Percentiles rank a stretch among this genome's conserved stretches.
Evolutionary conservation across 2,888 invertebrate genomes (phyloP).

Genomic region (Scaptodrosophila latifasciaeformis): DNA sequence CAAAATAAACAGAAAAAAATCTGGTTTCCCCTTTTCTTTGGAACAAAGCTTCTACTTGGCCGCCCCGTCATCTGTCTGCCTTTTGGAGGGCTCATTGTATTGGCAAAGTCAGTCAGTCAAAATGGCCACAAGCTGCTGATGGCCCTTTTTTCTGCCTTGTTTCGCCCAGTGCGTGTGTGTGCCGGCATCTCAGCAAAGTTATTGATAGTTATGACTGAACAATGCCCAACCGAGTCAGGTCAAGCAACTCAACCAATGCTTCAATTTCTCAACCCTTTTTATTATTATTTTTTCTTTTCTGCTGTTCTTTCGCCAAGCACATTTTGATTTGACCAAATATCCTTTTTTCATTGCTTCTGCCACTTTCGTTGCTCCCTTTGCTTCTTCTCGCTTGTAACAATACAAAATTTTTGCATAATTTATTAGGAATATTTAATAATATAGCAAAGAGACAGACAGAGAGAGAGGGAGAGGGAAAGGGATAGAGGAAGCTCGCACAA

Average conservation of each 20-base stretch:
- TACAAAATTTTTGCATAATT: constrained; percentile 65
- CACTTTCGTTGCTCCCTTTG: constrained; percentile 3
- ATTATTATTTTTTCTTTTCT: too few species aligned
- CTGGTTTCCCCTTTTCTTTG: background rate
- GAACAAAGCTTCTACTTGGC: too few species aligned
- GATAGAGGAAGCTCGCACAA: too few species aligned
- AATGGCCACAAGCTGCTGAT: constrained; percentile 6
- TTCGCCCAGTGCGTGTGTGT: background rate
- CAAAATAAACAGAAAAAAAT: too few species aligned
- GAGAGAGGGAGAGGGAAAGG: too few species aligned
- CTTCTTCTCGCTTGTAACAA: constrained; percentile 36
- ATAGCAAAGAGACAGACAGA: background rate
- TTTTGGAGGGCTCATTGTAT: constrained; percentile 28
- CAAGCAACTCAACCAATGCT: too few species aligned
- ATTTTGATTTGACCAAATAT: constrained; percentile 53
- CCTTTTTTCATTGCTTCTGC: constrained; percentile 8
- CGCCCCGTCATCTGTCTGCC: too few species aligned
- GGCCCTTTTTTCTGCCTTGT: constrained; percentile 12
- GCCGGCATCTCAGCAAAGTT: constrained; percentile 41
- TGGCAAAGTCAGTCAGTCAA: constrained; percentile 10
- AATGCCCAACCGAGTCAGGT: background rate
- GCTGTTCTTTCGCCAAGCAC: constrained; percentile 11
- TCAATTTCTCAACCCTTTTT: too few species aligned
- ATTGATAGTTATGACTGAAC: constrained; percentile 55
- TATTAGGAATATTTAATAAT: constrained; percentile 66